Base-by-base conservation (phyloP, 2,888 invertebrate genomes). In the Patella depressa region DNA sequence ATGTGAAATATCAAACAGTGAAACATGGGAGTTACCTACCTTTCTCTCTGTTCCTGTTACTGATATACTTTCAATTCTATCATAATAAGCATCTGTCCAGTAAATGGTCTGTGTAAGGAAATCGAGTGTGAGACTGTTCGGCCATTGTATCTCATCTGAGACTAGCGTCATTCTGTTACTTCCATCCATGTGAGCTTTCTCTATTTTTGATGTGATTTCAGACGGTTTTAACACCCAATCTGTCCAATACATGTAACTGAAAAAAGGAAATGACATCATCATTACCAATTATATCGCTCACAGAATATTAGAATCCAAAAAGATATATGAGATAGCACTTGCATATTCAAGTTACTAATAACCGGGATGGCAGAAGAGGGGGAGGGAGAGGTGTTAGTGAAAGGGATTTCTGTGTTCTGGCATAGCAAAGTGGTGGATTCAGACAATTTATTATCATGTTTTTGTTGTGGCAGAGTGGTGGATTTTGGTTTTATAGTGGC, bases 161-260 rank as follows among this genome's bases (percentile, higher is more conserved):
- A 80, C 77, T n/a, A 80, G 82, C 24, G 53, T 78, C 73, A 95
- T 95, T 88, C 96, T 96, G 88, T 97, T 96, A 7, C 95, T 95
- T 0, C 99, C 99, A 87, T 99, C 98, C 96, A 99, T 96, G 73
- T 97, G 97, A 92, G 98, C 94, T 92, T 97, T 96, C 29, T 96
- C 98, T 82, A 99, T 98, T 91, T 96, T 98, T 0, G 98, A 97
- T 7, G 83, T 78, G n/a, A 76, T 72, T 29, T 92, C 91, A 45
- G 93, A 93, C 15, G 80, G 80, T 93, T 97, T 95, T 34, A 91
- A 84, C 19, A 89, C 89, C 98, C 98, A 98, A 1, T 98, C 98
- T 1, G 97, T 96, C 91, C 96, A 98, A 93, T 97, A 99, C 77
- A 99, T 82, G 72, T 96, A 96, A 4, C 98, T 86, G 78, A 0